Evolutionary conservation across 1,140 invertebrate genomes (phyloP).

Genomic region (Eriocheir sinensis): DNA sequence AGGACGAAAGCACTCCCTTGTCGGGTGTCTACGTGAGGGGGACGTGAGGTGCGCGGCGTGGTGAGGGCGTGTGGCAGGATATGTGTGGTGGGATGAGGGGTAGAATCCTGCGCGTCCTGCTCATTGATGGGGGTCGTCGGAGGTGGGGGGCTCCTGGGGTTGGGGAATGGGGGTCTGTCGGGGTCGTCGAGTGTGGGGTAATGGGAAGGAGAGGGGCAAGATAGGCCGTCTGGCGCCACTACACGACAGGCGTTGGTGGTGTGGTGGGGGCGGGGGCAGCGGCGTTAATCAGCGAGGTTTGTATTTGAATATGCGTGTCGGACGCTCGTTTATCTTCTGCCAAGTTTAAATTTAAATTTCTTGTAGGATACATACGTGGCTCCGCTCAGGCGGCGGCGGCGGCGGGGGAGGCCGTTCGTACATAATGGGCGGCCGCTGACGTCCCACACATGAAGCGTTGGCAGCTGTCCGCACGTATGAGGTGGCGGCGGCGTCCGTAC

Average conservation of each 20-base stretch:
- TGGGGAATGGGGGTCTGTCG: too few relatives aligned
- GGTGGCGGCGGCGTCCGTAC: too few relatives aligned
- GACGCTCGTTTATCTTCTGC: neutral
- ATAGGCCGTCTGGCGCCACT: neutral
- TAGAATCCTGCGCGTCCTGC: too few relatives aligned
- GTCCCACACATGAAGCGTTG: neutral
- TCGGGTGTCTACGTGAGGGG: too few relatives aligned
- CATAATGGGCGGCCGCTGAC: too few relatives aligned
- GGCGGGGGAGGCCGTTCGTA: neutral
- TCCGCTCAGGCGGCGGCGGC: neutral
- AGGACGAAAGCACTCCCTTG: too few relatives aligned
- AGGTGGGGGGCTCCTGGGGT: too few relatives aligned
- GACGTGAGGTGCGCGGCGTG: too few relatives aligned
- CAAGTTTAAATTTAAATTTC: slow-evolving; percentile 17
- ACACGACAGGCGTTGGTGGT: neutral
- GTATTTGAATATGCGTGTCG: slow-evolving; percentile 5
- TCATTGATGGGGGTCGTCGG: too few relatives aligned
- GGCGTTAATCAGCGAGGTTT: slow-evolving; percentile 12
- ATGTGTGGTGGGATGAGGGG: too few relatives aligned
- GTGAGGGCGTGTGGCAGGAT: too few relatives aligned
- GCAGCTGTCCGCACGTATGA: neutral
- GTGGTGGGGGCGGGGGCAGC: neutral
- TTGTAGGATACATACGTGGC: neutral
- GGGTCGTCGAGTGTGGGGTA: neutral
- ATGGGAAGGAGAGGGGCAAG: neutral